Conservation (phyloP, 1,140 invertebrate species). For the Monomorium pharaonis region DNA sequence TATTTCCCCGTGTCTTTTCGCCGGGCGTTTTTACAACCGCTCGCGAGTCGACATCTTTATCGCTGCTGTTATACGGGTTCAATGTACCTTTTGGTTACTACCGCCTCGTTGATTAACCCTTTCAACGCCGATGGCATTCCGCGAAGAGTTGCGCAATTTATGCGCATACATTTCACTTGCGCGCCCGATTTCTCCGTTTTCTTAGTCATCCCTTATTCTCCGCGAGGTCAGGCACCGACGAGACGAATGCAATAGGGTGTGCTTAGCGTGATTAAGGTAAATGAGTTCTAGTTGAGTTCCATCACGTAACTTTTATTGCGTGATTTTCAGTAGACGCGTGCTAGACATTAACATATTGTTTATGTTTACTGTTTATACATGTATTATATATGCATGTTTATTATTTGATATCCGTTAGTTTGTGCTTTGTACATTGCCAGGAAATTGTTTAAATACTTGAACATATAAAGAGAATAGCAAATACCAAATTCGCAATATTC, state of each 20-base stretch:
- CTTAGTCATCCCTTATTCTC: conserved; percentile 48
- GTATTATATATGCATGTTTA: not conserved
- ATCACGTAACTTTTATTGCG: conserved; percentile 13
- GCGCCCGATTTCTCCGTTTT: conserved; percentile 42
- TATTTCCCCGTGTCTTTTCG: conserved; percentile 22
- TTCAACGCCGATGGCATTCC: conserved; percentile 43
- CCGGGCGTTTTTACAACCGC: not conserved
- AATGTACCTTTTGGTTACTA: conserved; percentile 29
- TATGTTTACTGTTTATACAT: conserved; percentile 1
- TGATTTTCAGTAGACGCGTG: conserved; percentile 1
- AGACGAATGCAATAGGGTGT: conserved; percentile 14
- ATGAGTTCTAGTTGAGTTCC: conserved; percentile 4
- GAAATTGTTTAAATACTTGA: not conserved
- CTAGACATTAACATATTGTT: conserved; percentile 3
- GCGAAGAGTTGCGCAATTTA: conserved; percentile 52
- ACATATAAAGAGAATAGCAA: not conserved
- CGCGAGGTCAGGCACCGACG: conserved; percentile 1
- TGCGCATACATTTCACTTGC: conserved; percentile 55
- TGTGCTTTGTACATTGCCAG: not conserved
- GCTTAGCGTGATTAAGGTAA: conserved; percentile 25
- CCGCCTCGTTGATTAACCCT: conserved; percentile 47
- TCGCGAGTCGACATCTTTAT: conserved; percentile 40
- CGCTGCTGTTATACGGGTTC: conserved; percentile 20
- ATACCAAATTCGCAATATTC: not conserved
- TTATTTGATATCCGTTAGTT: not conserved